Percentiles rank a stretch among this genome's conserved stretches.
phyloP scores from a whole-genome alignment of 2,797 vertebrate genomes.

The Garrulus glandarius region DNA sequence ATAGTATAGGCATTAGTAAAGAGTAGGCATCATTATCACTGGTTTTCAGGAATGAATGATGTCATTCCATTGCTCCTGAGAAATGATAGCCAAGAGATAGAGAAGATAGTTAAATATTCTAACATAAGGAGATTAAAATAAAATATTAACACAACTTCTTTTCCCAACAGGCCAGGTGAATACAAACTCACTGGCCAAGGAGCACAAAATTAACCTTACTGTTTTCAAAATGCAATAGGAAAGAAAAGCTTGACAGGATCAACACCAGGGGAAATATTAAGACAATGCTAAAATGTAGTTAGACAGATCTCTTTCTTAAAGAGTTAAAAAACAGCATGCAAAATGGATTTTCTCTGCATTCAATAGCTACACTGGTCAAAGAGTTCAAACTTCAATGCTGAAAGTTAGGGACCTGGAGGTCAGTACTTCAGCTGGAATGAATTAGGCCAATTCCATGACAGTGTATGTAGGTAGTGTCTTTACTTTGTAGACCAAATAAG shows the following conservation, averaged over 20 bases:
- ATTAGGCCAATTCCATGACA: background rate
- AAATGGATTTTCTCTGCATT: conserved; percentile 55
- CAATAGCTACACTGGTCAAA: background rate
- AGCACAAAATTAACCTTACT: background rate
- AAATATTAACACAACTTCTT: conserved; percentile 9
- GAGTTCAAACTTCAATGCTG: background rate
- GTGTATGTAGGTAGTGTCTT: background rate
- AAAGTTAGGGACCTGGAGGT: background rate
- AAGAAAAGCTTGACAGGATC: background rate
- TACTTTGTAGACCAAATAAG: background rate
- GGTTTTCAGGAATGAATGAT: background rate
- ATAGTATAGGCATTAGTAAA: background rate
- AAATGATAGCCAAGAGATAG: background rate
- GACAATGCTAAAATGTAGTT: background rate
- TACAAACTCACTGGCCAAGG: background rate
- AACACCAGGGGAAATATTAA: background rate
- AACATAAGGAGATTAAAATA: conserved; percentile 2
- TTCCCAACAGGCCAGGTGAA: background rate
- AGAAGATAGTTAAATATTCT: background rate
- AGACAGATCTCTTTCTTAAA: background rate
- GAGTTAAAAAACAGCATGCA: conserved; percentile 17
- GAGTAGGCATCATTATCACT: background rate
- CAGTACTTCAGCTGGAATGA: background rate
- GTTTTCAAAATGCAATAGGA: background rate
- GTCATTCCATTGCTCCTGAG: background rate